Conservation (phyloP, 2,888 invertebrate genomes). For the Tribolium freemani region DNA sequence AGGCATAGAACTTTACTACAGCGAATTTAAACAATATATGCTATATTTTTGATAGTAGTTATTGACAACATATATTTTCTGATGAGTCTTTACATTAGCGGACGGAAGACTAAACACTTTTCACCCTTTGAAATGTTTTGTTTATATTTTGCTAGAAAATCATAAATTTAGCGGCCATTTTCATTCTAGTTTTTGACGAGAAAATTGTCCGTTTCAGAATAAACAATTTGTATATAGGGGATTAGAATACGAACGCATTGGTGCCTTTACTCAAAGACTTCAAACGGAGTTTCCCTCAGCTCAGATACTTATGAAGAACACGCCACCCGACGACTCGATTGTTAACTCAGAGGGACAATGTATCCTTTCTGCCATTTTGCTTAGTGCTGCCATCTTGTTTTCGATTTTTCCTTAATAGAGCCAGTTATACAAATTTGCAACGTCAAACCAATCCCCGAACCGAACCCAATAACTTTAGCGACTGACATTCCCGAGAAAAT, state of each 20-base stretch:
- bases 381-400: slow-evolving; percentile 31
- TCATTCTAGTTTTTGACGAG: too few relatives aligned
- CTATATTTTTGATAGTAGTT: too few relatives aligned
- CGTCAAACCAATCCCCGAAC: slow-evolving; percentile 89
- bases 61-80: too few relatives aligned
- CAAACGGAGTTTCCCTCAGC: slow-evolving; percentile 95
- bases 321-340: slow-evolving; percentile 90
- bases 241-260: slow-evolving; percentile 93
- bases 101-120: too few relatives aligned
- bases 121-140: neutral
- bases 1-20: too few relatives aligned
- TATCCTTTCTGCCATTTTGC: slow-evolving; percentile 66
- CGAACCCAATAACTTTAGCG: slow-evolving; percentile 69
- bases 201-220: too few relatives aligned
- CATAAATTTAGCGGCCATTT: too few relatives aligned
- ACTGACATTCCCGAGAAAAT: slow-evolving; percentile 88
- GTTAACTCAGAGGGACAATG: slow-evolving; percentile 90
- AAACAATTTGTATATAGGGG: slow-evolving; percentile 97
- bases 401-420: slow-evolving; percentile 13
- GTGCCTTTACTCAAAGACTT: slow-evolving; percentile 92
- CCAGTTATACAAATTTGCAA: slow-evolving; percentile 93
- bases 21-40: too few relatives aligned
- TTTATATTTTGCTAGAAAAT: slow-evolving; percentile 1
- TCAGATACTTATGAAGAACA: slow-evolving; percentile 93
- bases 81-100: too few relatives aligned